These are phyloP conservation scores for Thera britannica DNA, from an alignment of 2,888 invertebrate species.

Conservation along the genomic window DNA sequence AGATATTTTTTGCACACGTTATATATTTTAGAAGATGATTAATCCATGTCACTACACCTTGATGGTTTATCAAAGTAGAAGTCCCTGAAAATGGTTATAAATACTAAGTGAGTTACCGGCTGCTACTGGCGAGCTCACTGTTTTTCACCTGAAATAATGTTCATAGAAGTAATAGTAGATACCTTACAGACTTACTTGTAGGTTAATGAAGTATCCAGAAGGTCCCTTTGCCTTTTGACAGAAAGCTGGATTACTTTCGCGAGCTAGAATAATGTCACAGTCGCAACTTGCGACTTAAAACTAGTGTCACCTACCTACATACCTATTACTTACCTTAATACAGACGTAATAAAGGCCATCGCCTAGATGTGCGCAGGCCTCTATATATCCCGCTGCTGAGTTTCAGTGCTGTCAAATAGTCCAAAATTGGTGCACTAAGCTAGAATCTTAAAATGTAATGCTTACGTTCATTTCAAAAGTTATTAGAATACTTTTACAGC, in stretches of 20 bases:
- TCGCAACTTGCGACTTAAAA: not conserved
- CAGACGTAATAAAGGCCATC: not conserved
- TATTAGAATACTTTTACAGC: not conserved
- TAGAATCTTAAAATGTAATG: constrained; percentile 4
- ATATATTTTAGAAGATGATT: constrained; percentile 32
- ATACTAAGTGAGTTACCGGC: constrained; percentile 24
- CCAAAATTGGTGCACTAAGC: not conserved
- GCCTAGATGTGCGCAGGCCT: too few relatives aligned
- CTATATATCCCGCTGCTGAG: not conserved
- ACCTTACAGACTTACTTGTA: constrained; percentile 5
- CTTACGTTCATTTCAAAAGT: constrained; percentile 8
- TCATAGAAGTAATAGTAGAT: not conserved
- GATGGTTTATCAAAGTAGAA: constrained; percentile 30
- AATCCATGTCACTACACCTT: constrained; percentile 40
- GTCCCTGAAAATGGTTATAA: constrained; percentile 27
- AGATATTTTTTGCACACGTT: constrained; percentile 36
- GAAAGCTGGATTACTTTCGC: not conserved
- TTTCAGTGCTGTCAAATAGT: constrained; percentile 7
- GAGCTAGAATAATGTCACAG: not conserved
- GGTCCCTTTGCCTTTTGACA: not conserved
- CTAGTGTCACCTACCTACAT: not conserved
- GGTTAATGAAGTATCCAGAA: not conserved
- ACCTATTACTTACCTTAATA: constrained; percentile 12
- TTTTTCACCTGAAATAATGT: constrained; percentile 16
- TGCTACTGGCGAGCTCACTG: constrained; percentile 4